phyloP scores from a whole-genome alignment of 2,888 invertebrate genomes.

The Matsumyia berberina region DNA sequence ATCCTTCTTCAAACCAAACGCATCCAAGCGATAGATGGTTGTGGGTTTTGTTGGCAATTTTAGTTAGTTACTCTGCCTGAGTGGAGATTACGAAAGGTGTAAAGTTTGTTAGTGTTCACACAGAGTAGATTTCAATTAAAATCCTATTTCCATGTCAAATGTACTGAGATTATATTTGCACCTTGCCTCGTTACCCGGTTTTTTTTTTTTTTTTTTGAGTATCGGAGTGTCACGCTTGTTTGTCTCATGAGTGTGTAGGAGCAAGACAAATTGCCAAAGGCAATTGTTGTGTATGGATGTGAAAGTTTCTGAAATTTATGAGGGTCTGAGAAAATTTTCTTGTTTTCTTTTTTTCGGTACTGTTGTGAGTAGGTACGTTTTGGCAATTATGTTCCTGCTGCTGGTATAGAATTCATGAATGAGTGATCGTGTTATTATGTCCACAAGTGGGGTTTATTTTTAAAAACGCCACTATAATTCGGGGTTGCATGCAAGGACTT shows the following conservation, averaged over 20 bases:
- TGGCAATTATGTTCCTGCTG: not conserved
- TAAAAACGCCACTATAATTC: not conserved
- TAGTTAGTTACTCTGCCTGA: slow-evolving; percentile 32
- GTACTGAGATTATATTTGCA: slow-evolving; percentile 54
- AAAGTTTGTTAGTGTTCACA: slow-evolving; percentile 32
- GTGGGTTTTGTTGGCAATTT: slow-evolving; percentile 38
- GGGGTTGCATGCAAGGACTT: not conserved
- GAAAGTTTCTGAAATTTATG: slow-evolving; percentile 48
- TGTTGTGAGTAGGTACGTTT: not conserved
- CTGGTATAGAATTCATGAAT: slow-evolving; percentile 4
- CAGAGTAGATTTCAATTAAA: slow-evolving; percentile 64
- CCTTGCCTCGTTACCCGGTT: not conserved
- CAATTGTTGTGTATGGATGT: slow-evolving; percentile 43
- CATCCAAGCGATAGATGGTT: slow-evolving; percentile 42
- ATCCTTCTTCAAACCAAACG: slow-evolving; percentile 16
- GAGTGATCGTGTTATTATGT: slow-evolving; percentile 18
- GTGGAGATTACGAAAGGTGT: slow-evolving; percentile 47
- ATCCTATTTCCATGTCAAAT: slow-evolving; percentile 61
- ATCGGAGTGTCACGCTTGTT: not conserved
- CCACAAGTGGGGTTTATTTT: slow-evolving; percentile 27
- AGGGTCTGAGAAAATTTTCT: not conserved
- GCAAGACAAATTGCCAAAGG: slow-evolving; percentile 35
- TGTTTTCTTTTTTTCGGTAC: slow-evolving; percentile 15
- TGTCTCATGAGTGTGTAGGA: slow-evolving; percentile 1
- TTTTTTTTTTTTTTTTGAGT: slow-evolving; percentile 8